phyloP scores from a whole-genome alignment of 2,888 invertebrate species.

The Drosophila mimetica region DNA sequence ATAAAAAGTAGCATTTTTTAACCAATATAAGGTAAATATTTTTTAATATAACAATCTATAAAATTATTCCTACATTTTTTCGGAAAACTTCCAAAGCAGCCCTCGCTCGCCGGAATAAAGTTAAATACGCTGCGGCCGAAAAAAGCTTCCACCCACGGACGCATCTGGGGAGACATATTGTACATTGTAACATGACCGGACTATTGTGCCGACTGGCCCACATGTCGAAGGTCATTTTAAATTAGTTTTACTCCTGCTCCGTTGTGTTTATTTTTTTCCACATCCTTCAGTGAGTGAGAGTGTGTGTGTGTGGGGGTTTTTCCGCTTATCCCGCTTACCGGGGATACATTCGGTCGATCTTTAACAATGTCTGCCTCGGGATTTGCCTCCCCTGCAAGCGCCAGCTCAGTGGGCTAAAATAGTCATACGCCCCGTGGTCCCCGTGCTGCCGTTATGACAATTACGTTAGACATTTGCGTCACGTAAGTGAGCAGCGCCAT shows the following conservation, averaged over 20 bases:
- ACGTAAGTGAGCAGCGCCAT: conserved; percentile 51
- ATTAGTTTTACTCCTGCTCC: conserved; percentile 64
- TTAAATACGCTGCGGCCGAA: conserved; percentile 56
- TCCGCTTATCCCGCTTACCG: conserved; percentile 1
- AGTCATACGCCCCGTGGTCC: conserved; percentile 25
- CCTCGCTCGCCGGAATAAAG: conserved; percentile 50
- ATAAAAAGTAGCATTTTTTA: no score
- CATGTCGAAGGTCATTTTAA: conserved; percentile 72
- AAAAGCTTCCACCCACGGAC: conserved; percentile 32
- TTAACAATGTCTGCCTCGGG: conserved; percentile 56
- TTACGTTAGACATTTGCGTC: conserved; percentile 73
- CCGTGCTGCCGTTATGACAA: conserved; percentile 64
- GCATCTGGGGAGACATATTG: conserved; percentile 35
- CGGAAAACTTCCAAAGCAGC: neutral
- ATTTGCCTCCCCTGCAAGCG: conserved; percentile 35
- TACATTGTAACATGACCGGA: conserved; percentile 47
- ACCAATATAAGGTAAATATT: no score
- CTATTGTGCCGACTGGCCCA: conserved; percentile 52
- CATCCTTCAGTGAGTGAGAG: conserved; percentile 16
- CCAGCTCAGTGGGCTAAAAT: conserved; percentile 21
- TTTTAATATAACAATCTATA: neutral
- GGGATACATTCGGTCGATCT: conserved; percentile 35
- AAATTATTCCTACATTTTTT: neutral
- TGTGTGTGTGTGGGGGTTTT: neutral
- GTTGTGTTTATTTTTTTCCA: conserved; percentile 17